Percentiles rank a stretch among this genome's conserved stretches.
These are phyloP conservation scores for Burhinus oedicnemus DNA, from an alignment of 2,113 vertebrate species.

Conservation along the genomic window DNA sequence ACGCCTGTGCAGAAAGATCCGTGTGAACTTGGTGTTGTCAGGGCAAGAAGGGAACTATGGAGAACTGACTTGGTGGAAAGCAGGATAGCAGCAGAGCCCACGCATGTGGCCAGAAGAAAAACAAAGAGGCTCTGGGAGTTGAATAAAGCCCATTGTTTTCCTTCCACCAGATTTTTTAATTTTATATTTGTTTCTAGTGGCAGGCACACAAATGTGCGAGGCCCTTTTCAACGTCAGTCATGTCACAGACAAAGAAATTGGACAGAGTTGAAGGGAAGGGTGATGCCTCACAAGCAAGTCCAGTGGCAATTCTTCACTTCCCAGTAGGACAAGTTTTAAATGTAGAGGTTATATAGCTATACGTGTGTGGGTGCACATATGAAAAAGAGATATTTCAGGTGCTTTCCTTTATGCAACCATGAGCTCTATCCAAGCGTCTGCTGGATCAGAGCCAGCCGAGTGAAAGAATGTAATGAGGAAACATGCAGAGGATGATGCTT, in stretches of 20 bases:
- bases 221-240: neutral
- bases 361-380: neutral
- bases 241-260: neutral
- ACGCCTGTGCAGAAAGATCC: neutral
- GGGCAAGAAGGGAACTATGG: neutral
- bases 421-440: neutral
- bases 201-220: neutral
- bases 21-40: neutral
- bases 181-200: slow-evolving; percentile 25
- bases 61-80: neutral
- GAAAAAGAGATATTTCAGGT: neutral
- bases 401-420: neutral
- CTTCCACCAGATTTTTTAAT: neutral
- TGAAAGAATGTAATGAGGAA: slow-evolving; percentile 7
- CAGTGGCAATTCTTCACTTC: neutral
- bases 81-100: neutral
- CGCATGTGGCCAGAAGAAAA: neutral
- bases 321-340: neutral
- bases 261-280: slow-evolving; percentile 8
- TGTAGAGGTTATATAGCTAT: neutral
- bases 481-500: slow-evolving; percentile 1
- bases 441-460: neutral
- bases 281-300: neutral
- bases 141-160: slow-evolving; percentile 34
- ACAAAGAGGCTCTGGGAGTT: neutral